Percentiles rank a stretch among this genome's conserved stretches.
Evolutionary conservation across 2,113 vertebrate species (phyloP).

Genomic region (Azemiops feae): DNA sequence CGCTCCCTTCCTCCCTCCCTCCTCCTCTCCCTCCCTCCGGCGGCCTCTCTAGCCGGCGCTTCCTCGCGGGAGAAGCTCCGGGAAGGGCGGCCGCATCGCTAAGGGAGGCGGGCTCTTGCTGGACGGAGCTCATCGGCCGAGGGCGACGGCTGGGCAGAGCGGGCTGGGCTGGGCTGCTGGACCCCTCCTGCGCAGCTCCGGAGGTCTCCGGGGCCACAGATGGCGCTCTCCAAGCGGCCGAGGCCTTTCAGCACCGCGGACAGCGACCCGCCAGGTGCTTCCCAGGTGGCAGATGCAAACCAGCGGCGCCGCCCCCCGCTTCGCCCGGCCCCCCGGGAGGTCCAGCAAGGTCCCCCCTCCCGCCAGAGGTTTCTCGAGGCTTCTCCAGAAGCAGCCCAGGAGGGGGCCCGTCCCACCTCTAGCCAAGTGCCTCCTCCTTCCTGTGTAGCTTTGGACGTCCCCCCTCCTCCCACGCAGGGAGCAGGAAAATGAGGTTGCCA

Average conservation of each 20-base stretch:
- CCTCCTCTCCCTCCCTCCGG: conserved; percentile 27
- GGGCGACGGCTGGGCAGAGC: not conserved
- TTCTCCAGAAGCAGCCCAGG: not conserved
- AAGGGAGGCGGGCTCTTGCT: conserved; percentile 3
- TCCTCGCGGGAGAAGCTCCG: not conserved
- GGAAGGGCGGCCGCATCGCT: not conserved
- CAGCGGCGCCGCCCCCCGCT: not conserved
- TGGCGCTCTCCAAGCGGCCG: not conserved
- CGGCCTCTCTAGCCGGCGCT: not conserved
- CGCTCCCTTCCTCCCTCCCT: conserved; percentile 47
- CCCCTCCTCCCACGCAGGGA: not conserved
- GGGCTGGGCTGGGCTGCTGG: not conserved
- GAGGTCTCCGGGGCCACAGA: not conserved
- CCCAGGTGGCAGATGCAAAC: not conserved
- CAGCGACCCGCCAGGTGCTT: not conserved
- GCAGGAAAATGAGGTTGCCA: conserved; percentile 11
- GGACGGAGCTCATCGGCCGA: conserved; percentile 54
- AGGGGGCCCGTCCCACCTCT: not conserved
- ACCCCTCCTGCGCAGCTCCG: too few relatives aligned
- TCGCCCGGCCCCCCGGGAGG: not conserved
- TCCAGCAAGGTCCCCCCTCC: not conserved
- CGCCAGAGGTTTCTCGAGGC: not conserved
- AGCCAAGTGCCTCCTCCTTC: not conserved
- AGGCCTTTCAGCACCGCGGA: not conserved
- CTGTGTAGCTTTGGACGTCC: not conserved